Base-by-base conservation (phyloP, 2,888 invertebrate species). In the Sisyra terminalis region DNA sequence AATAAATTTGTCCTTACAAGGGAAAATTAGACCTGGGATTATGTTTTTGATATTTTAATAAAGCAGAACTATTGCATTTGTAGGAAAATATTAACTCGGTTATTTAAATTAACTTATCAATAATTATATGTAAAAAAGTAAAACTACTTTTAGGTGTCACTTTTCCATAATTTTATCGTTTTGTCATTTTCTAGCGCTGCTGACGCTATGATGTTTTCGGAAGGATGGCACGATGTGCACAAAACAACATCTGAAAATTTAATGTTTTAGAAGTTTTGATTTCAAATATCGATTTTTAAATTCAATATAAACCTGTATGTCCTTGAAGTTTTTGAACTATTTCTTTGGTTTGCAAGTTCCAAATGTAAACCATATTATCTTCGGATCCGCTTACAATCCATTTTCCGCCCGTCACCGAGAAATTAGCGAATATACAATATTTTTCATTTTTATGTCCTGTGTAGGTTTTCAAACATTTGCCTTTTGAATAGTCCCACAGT, bases 321-420 rank as follows among this genome's bases (percentile, higher is more conserved):
- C 97, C 97, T 53, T 88, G 84, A 47, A 98, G 67, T 65, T 92
- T 89, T 65, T 98, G 98, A 45, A 99, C 98, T 46, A 99, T 87
- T 69, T 99, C 97, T 66, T 97, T 97, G 10, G 96, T 94, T 61
- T 99, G 98, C 49, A 98, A 72, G 70, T 99, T 98, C 98, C 98
- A 98, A 55, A 98, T 94, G 60, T 97, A 98, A 1, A 99, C 93
- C 71, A 90, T 76, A 61, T 94, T 89, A 64, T 98, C 98, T 66
- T 98, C 98, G 3, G 97, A 97, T n/a, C 98, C 98, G 32, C 94
- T 96, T 38, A 99, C 97, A 59, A 98, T 99, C 98, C 98, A 98
- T 88, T 99, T 98, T 58, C 98, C 98, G 45, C 98, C 98, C 11
- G 98, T 99, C 6, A 99, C 97, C 29, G 97, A 98, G 64, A 98